Conservation (phyloP, 2,888 invertebrate genomes). For the Peribatodes rhomboidaria region DNA sequence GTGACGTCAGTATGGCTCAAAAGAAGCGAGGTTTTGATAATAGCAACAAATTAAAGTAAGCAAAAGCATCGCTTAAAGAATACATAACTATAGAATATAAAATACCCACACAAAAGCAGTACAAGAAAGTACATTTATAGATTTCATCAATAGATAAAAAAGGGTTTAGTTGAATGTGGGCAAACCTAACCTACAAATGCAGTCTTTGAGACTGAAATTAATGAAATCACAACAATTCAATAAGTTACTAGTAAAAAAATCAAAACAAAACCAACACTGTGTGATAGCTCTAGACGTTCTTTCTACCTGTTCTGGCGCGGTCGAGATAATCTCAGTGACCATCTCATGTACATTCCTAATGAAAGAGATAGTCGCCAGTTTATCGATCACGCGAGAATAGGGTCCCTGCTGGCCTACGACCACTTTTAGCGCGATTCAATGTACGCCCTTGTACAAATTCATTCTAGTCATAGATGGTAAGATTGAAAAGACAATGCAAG, state of each 20-base stretch:
- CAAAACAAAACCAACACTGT: background rate
- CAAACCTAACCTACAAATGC: conserved; percentile 30
- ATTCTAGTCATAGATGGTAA: background rate
- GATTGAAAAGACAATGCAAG: background rate
- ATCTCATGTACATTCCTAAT: background rate
- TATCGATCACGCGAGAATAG: background rate
- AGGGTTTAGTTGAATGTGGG: background rate
- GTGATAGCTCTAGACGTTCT: background rate
- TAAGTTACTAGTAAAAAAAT: background rate
- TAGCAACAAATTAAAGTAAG: too few species aligned
- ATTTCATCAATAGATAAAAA: background rate
- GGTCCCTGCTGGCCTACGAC: background rate
- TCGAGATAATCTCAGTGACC: background rate
- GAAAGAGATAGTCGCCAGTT: background rate
- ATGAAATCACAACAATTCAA: conserved; percentile 37
- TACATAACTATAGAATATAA: background rate
- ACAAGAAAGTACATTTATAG: conserved; percentile 2
- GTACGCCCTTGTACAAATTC: background rate
- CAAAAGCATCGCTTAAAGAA: background rate
- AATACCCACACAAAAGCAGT: background rate
- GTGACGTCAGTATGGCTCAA: background rate
- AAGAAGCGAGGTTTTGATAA: too few species aligned
- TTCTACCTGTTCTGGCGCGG: background rate
- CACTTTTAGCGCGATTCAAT: background rate
- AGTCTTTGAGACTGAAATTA: conserved; percentile 52